These are phyloP conservation scores for Hirtodrosophila duncani DNA, from an alignment of 2,888 invertebrate species.

Conservation along the genomic window DNA sequence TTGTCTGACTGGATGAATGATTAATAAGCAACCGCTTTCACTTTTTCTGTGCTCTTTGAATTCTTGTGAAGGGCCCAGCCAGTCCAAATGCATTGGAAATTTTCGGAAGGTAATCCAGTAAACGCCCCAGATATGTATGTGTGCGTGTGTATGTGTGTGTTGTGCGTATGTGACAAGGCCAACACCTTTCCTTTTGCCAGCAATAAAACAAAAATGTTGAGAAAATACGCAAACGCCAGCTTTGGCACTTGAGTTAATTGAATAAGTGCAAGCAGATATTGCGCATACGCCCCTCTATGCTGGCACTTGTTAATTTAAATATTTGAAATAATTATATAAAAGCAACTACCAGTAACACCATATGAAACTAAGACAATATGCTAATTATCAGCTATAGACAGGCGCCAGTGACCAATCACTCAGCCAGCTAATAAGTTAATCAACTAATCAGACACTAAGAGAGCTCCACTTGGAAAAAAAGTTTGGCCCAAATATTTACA, in stretches of 20 bases:
- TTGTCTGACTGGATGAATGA: no score
- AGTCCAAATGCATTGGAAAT: constrained; percentile 46
- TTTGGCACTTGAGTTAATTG: constrained; percentile 51
- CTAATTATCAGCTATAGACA: constrained; percentile 10
- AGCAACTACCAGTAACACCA: no score
- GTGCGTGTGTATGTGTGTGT: constrained; percentile 15
- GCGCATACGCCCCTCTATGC: constrained; percentile 57
- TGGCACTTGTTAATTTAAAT: constrained; percentile 61
- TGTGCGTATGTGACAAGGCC: constrained; percentile 56
- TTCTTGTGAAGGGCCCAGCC: constrained; percentile 52
- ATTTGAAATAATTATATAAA: constrained; percentile 53
- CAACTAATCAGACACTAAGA: constrained; percentile 25
- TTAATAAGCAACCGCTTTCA: constrained; percentile 28
- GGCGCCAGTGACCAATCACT: constrained; percentile 12
- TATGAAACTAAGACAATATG: constrained; percentile 1
- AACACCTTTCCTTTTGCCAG: constrained; percentile 69
- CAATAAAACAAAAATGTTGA: background rate
- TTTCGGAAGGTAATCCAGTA: constrained; percentile 54
- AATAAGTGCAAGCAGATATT: constrained; percentile 55
- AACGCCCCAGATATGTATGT: constrained; percentile 16
- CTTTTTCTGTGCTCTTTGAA: constrained; percentile 19
- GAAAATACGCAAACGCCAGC: constrained; percentile 12
- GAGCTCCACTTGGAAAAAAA: background rate
- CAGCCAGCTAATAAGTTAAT: constrained; percentile 27
- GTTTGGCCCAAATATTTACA: no score